These are phyloP conservation scores for Camponotus fellah DNA, from an alignment of 2,888 invertebrate genomes.

Conservation along the genomic window DNA sequence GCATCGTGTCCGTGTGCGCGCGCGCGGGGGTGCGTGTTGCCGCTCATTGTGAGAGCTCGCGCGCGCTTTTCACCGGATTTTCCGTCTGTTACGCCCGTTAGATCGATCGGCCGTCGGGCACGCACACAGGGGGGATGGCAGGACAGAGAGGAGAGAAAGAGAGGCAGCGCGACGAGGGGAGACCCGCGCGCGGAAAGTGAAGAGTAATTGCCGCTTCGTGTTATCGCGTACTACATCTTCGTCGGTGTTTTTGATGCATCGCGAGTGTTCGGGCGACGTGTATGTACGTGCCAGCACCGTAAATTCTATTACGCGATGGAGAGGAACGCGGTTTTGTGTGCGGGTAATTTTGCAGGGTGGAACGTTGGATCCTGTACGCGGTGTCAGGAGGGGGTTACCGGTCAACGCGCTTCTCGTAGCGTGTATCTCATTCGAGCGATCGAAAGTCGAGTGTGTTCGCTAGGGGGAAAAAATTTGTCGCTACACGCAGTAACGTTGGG, in stretches of 20 bases:
- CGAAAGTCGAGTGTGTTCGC: background rate
- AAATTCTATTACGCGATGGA: constrained; percentile 55
- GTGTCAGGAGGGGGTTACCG: background rate
- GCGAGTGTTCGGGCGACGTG: constrained; percentile 29
- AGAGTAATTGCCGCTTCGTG: constrained; percentile 66
- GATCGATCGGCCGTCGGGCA: constrained; percentile 68
- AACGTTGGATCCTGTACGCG: background rate
- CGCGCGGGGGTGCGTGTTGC: constrained; percentile 46
- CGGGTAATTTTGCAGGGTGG: constrained; percentile 38
- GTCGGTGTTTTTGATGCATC: constrained; percentile 49
- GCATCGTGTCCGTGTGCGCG: constrained; percentile 58
- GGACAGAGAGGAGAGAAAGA: constrained; percentile 45
- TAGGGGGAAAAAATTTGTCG: background rate
- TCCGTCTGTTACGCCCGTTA: constrained; percentile 67
- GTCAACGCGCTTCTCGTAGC: background rate
- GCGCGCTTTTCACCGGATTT: constrained; percentile 71
- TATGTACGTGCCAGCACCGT: constrained; percentile 40
- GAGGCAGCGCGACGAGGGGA: constrained; percentile 5
- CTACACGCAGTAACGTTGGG: background rate
- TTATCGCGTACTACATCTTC: constrained; percentile 55
- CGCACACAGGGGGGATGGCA: constrained; percentile 42
- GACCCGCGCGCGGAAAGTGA: constrained; percentile 45
- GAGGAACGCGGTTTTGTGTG: constrained; percentile 44
- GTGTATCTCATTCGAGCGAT: constrained; percentile 32
- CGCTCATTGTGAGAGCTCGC: constrained; percentile 55